phyloP scores from a whole-genome alignment of 1,140 invertebrate genomes.

The Arctopsyche grandis region DNA sequence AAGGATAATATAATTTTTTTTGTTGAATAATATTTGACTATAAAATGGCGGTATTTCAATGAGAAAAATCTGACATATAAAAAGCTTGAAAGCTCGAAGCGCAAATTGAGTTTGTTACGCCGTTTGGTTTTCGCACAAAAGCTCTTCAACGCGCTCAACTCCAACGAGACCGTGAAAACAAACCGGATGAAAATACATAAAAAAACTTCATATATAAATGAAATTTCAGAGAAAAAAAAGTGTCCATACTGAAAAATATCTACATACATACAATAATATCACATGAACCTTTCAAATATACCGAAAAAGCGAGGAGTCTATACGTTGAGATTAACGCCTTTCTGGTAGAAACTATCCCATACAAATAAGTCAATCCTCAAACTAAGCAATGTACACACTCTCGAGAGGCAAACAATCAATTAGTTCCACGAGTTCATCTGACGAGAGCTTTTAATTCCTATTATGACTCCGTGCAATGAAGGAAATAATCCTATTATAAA shows the following conservation, averaged over 20 bases:
- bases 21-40: too few relatives aligned
- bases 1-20: too few relatives aligned
- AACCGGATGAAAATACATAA: neutral
- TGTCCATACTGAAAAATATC: too few relatives aligned
- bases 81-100: neutral
- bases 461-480: slow-evolving; percentile 1
- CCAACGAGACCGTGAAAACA: slow-evolving; percentile 1
- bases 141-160: neutral
- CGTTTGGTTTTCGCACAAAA: slow-evolving; percentile 17
- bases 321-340: too few relatives aligned
- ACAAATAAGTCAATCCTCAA: slow-evolving; percentile 11
- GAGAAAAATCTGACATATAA: neutral
- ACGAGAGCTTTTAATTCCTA: neutral
- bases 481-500: neutral
- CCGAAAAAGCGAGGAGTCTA: too few relatives aligned
- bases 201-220: too few relatives aligned
- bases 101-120: slow-evolving; percentile 13
- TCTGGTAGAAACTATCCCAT: neutral
- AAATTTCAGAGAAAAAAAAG: too few relatives aligned
- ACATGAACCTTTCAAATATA: too few relatives aligned
- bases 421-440: slow-evolving; percentile 5
- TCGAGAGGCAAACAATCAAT: slow-evolving; percentile 21
- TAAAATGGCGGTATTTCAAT: neutral
- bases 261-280: too few relatives aligned
- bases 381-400: neutral